These are phyloP conservation scores for Enoplosus armatus DNA, from an alignment of 2,797 vertebrate genomes.

Conservation along the genomic window DNA sequence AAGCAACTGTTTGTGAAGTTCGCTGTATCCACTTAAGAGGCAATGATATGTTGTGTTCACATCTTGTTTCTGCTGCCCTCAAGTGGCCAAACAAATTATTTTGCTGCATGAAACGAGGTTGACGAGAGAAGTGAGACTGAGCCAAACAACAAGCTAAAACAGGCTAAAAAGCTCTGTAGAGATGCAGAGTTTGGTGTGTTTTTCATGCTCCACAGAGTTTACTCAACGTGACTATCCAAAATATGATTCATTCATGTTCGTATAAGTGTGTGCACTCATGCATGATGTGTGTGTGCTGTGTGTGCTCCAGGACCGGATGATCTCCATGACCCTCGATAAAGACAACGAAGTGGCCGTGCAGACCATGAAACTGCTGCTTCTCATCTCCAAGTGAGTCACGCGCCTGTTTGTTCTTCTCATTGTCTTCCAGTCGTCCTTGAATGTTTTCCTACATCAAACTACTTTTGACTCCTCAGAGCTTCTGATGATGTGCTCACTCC, in stretches of 20 bases:
- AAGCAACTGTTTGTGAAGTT: not conserved
- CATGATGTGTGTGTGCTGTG: conserved; percentile 28
- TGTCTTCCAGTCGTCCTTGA: not conserved
- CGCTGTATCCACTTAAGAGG: not conserved
- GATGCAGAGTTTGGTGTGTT: not conserved
- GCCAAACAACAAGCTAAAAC: not conserved
- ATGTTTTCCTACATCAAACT: not conserved
- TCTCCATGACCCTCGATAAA: conserved; percentile 95
- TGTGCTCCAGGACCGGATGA: conserved; percentile 88
- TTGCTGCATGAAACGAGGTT: not conserved
- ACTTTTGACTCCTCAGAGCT: conserved; percentile 77
- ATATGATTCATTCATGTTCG: not conserved
- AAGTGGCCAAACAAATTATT: too few relatives aligned
- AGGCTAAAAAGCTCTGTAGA: not conserved
- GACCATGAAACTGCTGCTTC: conserved; percentile 91
- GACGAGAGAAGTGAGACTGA: too few relatives aligned
- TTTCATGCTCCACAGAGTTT: not conserved
- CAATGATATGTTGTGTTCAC: not conserved
- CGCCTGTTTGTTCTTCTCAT: conserved; percentile 28
- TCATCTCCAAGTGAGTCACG: conserved; percentile 90
- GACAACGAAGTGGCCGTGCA: conserved; percentile 94
- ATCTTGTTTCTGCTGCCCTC: not conserved
- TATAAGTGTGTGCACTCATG: not conserved
- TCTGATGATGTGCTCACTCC: conserved; percentile 86
- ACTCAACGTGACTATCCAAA: not conserved